Percentiles rank a stretch among this genome's conserved stretches.
phyloP scores from a whole-genome alignment of 2,113 vertebrate genomes.

The Balaenoptera acutorostrata region DNA sequence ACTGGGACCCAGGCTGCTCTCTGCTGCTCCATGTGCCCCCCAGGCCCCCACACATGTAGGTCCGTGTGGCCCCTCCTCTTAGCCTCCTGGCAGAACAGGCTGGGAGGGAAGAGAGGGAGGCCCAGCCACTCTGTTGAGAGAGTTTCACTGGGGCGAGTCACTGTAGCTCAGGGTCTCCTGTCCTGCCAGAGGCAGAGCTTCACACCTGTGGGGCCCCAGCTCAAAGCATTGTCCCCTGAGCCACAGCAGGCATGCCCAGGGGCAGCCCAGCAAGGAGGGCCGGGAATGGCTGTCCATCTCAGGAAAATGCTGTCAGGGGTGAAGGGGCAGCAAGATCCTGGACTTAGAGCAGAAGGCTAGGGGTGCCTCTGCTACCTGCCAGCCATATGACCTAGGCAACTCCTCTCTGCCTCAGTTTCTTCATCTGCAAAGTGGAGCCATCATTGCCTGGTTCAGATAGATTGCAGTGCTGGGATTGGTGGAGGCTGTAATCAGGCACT shows the following conservation, averaged over 20 bases:
- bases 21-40: background rate
- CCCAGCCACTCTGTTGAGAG: background rate
- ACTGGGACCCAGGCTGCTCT: background rate
- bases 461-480: background rate
- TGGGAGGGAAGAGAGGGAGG: background rate
- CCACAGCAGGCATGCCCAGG: background rate
- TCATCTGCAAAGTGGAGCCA: background rate
- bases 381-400: too few species aligned
- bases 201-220: background rate
- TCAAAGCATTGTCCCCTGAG: background rate
- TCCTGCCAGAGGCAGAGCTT: background rate
- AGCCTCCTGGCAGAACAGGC: background rate
- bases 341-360: background rate
- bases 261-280: background rate
- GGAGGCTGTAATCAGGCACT: background rate
- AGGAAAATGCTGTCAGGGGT: background rate
- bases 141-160: background rate
- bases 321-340: rapidly evolving
- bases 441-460: background rate
- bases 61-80: background rate
- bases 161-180: background rate
- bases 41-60: background rate
- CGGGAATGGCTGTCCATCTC: background rate
- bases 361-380: background rate
- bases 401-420: background rate